A percentile compares a stretch with the other conserved stretches of the same genome.
These are phyloP conservation scores for Carassius carassius DNA, from an alignment of 2,113 vertebrate species.

Conservation along the genomic window DNA sequence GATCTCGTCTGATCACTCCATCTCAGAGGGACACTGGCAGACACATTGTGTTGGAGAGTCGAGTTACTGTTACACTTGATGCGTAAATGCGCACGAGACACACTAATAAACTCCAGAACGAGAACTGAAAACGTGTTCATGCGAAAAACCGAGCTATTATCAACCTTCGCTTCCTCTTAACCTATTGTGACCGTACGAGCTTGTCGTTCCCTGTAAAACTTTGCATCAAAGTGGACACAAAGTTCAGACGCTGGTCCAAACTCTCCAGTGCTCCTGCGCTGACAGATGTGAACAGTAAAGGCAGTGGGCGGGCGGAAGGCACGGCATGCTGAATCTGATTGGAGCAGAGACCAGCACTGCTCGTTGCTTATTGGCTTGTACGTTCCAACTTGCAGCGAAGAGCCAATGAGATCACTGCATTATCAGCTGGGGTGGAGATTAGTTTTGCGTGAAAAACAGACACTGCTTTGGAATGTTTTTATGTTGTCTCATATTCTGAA, in stretches of 20 bases:
- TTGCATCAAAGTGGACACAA: background rate
- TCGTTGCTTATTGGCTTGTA: background rate
- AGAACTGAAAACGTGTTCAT: slow-evolving; percentile 27
- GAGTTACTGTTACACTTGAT: slow-evolving; percentile 14
- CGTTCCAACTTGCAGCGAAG: background rate
- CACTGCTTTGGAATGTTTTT: background rate
- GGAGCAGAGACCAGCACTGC: background rate
- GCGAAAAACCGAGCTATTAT: background rate
- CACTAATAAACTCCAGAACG: slow-evolving; percentile 22
- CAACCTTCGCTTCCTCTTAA: background rate
- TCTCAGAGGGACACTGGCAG: slow-evolving; percentile 1
- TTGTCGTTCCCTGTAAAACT: background rate
- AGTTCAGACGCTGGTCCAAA: background rate
- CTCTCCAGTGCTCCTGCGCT: background rate
- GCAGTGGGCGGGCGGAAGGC: background rate
- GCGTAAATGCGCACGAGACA: background rate
- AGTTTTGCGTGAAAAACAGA: background rate
- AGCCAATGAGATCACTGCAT: background rate
- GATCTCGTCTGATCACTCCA: background rate
- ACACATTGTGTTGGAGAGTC: background rate
- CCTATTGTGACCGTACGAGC: background rate
- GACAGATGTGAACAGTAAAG: background rate
- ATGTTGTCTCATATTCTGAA: background rate
- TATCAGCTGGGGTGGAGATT: background rate
- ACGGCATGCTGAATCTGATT: background rate